phyloP scores from a whole-genome alignment of 2,888 invertebrate species.

The Pachycephus smyrnensis region DNA sequence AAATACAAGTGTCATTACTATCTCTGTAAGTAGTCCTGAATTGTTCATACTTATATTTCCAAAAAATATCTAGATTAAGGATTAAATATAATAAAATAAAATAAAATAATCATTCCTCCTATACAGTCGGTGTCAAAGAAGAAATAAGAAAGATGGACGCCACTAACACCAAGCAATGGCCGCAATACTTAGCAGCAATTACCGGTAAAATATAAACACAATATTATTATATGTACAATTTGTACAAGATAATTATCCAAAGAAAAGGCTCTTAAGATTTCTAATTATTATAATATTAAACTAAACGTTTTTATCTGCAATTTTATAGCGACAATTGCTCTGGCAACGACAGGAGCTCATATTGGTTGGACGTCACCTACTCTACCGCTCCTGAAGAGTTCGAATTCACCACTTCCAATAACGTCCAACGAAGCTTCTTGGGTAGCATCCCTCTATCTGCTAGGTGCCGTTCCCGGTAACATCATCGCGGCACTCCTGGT shows the following conservation, averaged over 20 bases:
- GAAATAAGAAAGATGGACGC: not conserved
- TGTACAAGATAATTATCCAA: not conserved
- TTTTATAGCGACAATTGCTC: slow-evolving; percentile 53
- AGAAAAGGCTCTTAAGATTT: not conserved
- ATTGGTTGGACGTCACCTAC: slow-evolving; percentile 66
- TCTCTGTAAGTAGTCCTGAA: not conserved
- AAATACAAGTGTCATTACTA: not conserved
- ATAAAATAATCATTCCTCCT: not conserved
- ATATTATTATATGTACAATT: not conserved
- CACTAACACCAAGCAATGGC: slow-evolving; percentile 55
- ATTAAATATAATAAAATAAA: not conserved
- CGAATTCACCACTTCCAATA: slow-evolving; percentile 54
- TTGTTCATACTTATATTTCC: not conserved
- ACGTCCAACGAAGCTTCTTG: slow-evolving; percentile 62
- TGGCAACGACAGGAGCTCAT: slow-evolving; percentile 59
- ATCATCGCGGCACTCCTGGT: slow-evolving; percentile 71
- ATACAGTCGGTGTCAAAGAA: not conserved
- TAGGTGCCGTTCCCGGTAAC: slow-evolving; percentile 72
- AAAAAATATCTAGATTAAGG: not conserved
- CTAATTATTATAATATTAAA: not conserved
- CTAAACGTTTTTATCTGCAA: not conserved
- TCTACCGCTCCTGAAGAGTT: slow-evolving; percentile 55
- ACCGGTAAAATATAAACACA: slow-evolving; percentile 49
- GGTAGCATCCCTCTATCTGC: slow-evolving; percentile 71
- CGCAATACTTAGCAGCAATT: slow-evolving; percentile 61